Evolutionary conservation across 37 sponge, comb jelly and placozoan genomes (phyloP), one percentile per base, ranked within the genome.

Genomic region (Eunapius fragilis): DNA sequence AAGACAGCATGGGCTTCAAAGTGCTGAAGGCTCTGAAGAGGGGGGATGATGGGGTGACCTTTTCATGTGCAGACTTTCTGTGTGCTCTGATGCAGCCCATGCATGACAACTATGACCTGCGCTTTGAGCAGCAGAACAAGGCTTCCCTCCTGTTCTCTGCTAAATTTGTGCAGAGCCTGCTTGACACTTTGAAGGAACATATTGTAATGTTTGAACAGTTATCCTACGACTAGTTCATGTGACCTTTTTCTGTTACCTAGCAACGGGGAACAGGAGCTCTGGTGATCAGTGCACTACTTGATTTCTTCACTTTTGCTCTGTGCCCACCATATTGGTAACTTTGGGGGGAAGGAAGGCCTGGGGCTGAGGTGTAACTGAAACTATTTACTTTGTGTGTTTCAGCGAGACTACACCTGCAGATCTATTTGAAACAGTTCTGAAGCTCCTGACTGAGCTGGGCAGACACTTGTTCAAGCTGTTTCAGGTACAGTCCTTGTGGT

Each of bases 81-180:
- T 95, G 96, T 85, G 91, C 97, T 26, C 93, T 99, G 34, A 99
- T 99, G 99, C 98, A 98, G 87, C 99, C 99, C 25, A 99, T 99
- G 99, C 99, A 99, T 71, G 99, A 97, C 75, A 94, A 99, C 88
- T 99, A 87, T 83, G 91, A 97, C 86, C 89, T 99, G 19, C 41
- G 92, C 2, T 91, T 91, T 72, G 99, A 99, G 81, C 99, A 99
- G 81, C 79, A 91, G 84, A 99, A 99, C 96, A 99, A 99, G 84
- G 75, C 84, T 38, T 99, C 99, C 24, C 96, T 99, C 28, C 93
- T 99, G 70, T 99, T 96, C n/a, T 88, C 89, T 36, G 89, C 88
- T 34, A 47, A 68, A n/a, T 99, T 99, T 80, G 80, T 99, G 34
- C 84, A 90, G 68, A 58, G 67, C 74, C 93, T 99, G 48, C 86